Base-by-base conservation (phyloP, 2,888 invertebrate genomes). In the Drosophila planitibia region DNA sequence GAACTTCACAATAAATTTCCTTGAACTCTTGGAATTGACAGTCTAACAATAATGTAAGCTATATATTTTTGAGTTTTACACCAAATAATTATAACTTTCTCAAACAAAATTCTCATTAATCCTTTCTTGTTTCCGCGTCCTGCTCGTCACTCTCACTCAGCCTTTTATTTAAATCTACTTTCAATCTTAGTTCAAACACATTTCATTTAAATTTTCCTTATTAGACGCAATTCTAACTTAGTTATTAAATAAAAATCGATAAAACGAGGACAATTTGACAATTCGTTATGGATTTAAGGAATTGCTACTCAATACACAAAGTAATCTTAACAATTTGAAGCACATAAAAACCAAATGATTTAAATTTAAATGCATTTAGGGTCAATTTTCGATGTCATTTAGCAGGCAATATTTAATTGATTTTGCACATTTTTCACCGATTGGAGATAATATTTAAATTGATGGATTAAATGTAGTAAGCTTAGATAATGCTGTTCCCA, bases 391-490 rank as follows among this genome's bases (percentile, higher is more conserved):
- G n/a, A n/a, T 9, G 25, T 14, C 19, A 33, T 28, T 2, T 22
- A 5, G 12, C n/a, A n/a, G 6, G 14, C 30, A n/a, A 5, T 7
- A 19, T 33, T 32, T 12, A 6, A 68, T 14, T 28, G 22, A 10
- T 19, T 33, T 19, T n/a, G 28, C 70, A 12, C 3, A 9, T 16
- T 37, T 44, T 37, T 25, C 12, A 0, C 30, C 9, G 33, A n/a
- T 28, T 37, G 25, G 9, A 9, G 35, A 19, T 33, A 3, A 14
- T 41, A 49, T n/a, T n/a, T 14, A 30, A 33, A 41, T 55, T 5
- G 37, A 63, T 44, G 33, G 22, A 49, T 66, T 47, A 16, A 37
- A 35, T 33, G 25, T 39, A 39, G 33, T 30, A 32, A n/a, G 25
- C 33, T 54, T 28, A 14, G 12, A 12, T 33, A 33, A 32, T 25